Conservation (phyloP, 2,888 invertebrate species). For the Pristionchus entomophagus region DNA sequence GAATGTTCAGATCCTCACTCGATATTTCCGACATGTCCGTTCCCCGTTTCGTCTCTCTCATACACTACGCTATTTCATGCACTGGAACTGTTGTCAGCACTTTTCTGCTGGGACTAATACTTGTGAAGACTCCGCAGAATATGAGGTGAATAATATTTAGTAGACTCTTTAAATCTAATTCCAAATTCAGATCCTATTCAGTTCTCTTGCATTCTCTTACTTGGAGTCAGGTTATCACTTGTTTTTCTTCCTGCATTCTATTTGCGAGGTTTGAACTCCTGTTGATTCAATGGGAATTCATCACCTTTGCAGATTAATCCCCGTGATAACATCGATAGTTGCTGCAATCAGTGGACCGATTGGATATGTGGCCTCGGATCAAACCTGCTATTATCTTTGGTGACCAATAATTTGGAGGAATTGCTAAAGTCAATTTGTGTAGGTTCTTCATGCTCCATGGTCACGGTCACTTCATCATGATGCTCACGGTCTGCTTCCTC, state of each 20-base stretch:
- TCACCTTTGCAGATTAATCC: background rate
- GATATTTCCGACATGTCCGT: background rate
- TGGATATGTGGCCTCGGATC: background rate
- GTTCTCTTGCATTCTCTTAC: background rate
- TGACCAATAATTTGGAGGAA: background rate
- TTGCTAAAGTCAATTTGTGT: background rate
- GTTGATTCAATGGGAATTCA: background rate
- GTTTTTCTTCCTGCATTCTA: background rate
- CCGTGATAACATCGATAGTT: background rate
- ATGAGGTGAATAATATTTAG: conserved; percentile 3
- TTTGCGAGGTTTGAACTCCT: background rate
- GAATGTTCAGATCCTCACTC: too few relatives aligned
- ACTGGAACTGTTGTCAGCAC: background rate
- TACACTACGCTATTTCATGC: background rate
- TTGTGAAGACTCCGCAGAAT: background rate
- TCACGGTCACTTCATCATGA: conserved; percentile 1
- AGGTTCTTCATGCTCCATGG: conserved; percentile 22
- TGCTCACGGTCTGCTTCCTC: conserved; percentile 4
- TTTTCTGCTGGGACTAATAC: background rate
- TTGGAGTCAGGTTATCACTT: background rate
- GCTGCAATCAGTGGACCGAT: background rate
- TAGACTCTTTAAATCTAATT: too few relatives aligned
- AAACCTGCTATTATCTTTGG: background rate
- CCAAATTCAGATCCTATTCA: background rate
- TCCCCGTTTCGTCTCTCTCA: background rate